These are phyloP conservation scores for Drosophila dives DNA, from an alignment of 2,888 invertebrate species.

Conservation along the genomic window DNA sequence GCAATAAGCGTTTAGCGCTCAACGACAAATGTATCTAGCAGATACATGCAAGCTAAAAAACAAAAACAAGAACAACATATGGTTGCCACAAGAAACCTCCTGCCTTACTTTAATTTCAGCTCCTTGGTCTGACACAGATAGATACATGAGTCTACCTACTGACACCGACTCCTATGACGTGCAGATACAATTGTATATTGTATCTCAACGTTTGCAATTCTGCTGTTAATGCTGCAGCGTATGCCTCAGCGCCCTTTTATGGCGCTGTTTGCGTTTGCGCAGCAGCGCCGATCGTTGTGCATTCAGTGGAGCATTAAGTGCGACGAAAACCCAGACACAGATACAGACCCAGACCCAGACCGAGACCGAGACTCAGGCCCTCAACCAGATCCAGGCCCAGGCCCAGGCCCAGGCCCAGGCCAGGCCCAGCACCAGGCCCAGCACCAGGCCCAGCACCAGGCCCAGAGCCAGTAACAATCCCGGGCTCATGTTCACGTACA, in stretches of 20 bases:
- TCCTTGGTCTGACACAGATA: constrained; percentile 81
- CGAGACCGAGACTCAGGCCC: constrained; percentile 6
- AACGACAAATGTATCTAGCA: constrained; percentile 54
- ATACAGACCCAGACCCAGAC: constrained; percentile 1
- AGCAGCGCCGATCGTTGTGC: constrained; percentile 78
- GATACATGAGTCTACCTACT: constrained; percentile 72
- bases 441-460: not conserved
- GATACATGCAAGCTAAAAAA: constrained; percentile 45
- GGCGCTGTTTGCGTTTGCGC: constrained; percentile 59
- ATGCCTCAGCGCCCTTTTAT: constrained; percentile 60
- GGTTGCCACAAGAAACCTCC: constrained; percentile 83
- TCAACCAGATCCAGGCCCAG: constrained; percentile 16
- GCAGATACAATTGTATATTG: constrained; percentile 79
- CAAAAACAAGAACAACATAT: constrained; percentile 55
- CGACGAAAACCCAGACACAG: constrained; percentile 34
- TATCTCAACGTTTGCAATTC: constrained; percentile 50
- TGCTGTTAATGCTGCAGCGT: constrained; percentile 27
- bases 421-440: not conserved
- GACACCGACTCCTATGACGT: constrained; percentile 64
- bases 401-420: not conserved
- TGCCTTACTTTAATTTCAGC: constrained; percentile 84
- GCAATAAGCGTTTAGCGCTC: constrained; percentile 12
- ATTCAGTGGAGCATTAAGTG: constrained; percentile 83
- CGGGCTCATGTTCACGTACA: constrained; percentile 36
- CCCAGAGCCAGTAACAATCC: constrained; percentile 9